Conservation (phyloP, 1,140 invertebrate species). For the Drosophila subobscura region DNA sequence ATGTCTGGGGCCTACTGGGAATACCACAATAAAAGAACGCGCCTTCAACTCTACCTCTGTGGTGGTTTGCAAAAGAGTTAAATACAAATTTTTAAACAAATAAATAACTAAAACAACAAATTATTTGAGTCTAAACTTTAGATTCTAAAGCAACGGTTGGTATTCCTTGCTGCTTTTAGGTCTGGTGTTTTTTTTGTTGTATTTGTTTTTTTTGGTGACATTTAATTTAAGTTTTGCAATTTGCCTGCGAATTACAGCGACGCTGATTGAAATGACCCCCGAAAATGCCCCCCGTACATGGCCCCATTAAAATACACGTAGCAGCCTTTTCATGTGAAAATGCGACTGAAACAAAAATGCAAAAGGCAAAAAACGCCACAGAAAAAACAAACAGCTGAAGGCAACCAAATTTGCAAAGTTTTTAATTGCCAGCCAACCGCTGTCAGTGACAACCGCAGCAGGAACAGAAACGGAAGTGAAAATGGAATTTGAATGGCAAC, state of each 20-base stretch:
- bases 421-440: conserved; percentile 77
- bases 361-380: conserved; percentile 1
- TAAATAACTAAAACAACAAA: not conserved
- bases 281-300: conserved; percentile 5
- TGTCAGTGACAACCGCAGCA: conserved; percentile 68
- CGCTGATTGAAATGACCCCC: conserved; percentile 59
- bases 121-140: no score
- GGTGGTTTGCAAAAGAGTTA: no score
- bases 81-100: no score
- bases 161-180: conserved; percentile 1
- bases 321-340: conserved; percentile 30
- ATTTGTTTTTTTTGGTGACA: conserved; percentile 54
- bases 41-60: no score
- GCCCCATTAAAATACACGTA: not conserved
- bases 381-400: conserved; percentile 19
- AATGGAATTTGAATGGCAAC: not conserved
- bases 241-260: conserved; percentile 62
- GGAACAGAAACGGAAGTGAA: not conserved
- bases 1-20: no score
- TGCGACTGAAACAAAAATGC: conserved; percentile 19
- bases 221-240: conserved; percentile 80
- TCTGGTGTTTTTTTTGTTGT: not conserved
- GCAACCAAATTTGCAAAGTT: conserved; percentile 65
- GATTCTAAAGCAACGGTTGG: no score
- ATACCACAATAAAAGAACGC: no score